Conservation (phyloP, 2,888 invertebrate genomes). For the Nipponacmea schrenckii region DNA sequence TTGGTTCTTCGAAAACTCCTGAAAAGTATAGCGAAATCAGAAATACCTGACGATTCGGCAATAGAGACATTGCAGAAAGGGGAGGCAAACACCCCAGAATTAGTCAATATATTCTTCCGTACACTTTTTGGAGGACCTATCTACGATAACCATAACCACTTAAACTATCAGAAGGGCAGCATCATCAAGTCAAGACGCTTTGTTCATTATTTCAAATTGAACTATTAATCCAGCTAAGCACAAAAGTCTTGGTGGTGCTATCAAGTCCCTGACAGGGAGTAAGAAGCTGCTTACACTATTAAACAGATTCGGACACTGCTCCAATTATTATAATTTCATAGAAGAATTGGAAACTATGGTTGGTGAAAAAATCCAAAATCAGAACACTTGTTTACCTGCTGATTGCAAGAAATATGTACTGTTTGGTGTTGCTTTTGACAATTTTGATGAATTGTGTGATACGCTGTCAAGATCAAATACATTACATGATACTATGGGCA, state of each 20-base stretch:
- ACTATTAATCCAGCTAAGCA: slow-evolving; percentile 20
- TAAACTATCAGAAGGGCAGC: slow-evolving; percentile 18
- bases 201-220: slow-evolving; percentile 16
- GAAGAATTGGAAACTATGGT: slow-evolving; percentile 25
- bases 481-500: slow-evolving; percentile 30
- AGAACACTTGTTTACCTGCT: slow-evolving; percentile 11
- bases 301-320: slow-evolving; percentile 24
- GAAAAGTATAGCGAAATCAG: slow-evolving; percentile 6
- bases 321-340: slow-evolving; percentile 12
- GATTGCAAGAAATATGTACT: slow-evolving; percentile 3
- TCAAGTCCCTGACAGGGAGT: slow-evolving; percentile 27
- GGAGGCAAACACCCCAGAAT: slow-evolving; percentile 14
- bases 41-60: not conserved
- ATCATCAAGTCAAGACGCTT: slow-evolving; percentile 23
- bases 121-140: slow-evolving; percentile 14
- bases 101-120: slow-evolving; percentile 13
- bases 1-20: slow-evolving; percentile 9
- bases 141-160: not conserved
- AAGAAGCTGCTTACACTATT: slow-evolving; percentile 23
- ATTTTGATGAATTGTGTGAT: slow-evolving; percentile 24
- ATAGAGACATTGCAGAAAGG: slow-evolving; percentile 9
- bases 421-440: slow-evolving; percentile 16
- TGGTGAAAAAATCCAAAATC: slow-evolving; percentile 5
- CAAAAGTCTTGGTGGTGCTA: slow-evolving; percentile 17
- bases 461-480: slow-evolving; percentile 23